Evolutionary conservation across 2,888 invertebrate genomes (phyloP), one percentile per base, ranked within the genome.

Genomic region (Ophion obscuratus): DNA sequence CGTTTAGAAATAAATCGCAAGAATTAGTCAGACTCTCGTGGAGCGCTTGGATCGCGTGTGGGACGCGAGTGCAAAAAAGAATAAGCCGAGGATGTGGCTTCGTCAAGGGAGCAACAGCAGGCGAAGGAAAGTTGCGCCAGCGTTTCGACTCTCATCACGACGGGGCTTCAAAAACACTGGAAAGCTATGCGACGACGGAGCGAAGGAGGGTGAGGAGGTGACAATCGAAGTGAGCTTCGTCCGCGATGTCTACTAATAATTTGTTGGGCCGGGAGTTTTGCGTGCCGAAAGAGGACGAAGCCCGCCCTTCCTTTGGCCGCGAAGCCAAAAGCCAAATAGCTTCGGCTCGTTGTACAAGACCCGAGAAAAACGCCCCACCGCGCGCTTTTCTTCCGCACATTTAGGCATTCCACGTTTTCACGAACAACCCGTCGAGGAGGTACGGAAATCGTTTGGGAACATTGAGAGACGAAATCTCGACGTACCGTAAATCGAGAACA

Each of bases 211-310:
- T 36, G 73, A 84, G 80, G 84, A 83, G 83, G 78, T 79, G 81
- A 85, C 66, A 83, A 87, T 83, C 81, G 77, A 14, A 40, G 70
- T 40, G 67, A 85, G 85, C 81, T 83, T 83, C 78, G 85, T 86
- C 24, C 68, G 85, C 87, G 87, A 90, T 88, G 89, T 87, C 86
- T 88, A 88, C 89, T 89, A 90, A 90, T 89, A 90, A 90, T 90
- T 90, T 90, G 89, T 90, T 90, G 88, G 89, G 89, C 88, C 80
- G 88, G 79, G 86, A 87, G 81, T 81, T 86, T 84, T 70, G 86
- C 86, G 83, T 71, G 87, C 87, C 85, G 78, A 86, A 80, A 81
- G 81, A 81, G 77, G 57, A 62, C 17, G 17, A 74, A 83, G 82
- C 82, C 84, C 87, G 86, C 89, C 88, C 88, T 87, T 86, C 70